Conservation (phyloP, 2,797 vertebrate species). For the Amniataba percoides region DNA sequence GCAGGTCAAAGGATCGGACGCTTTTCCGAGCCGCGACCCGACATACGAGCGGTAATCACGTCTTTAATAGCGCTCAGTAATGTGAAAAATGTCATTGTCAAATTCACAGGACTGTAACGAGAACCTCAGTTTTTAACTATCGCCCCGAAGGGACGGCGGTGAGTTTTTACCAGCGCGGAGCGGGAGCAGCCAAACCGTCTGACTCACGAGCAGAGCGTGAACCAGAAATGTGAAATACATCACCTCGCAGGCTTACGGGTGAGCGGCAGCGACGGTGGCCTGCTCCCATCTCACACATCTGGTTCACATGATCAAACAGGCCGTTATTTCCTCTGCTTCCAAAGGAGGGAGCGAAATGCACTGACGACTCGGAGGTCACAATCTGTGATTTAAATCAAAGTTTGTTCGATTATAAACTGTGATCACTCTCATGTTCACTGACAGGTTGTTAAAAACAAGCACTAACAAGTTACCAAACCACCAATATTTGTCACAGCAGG, state of each 20-base stretch:
- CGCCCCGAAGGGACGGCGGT: conserved; percentile 50
- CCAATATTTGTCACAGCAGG: not conserved
- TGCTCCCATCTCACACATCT: conserved; percentile 77
- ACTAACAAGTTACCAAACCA: not conserved
- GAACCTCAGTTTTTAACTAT: conserved; percentile 45
- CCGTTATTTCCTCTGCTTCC: conserved; percentile 66
- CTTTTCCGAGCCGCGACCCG: conserved; percentile 56
- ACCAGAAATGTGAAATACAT: conserved; percentile 62
- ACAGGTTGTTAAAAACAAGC: not conserved
- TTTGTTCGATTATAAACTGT: not conserved
- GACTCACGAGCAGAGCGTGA: conserved; percentile 56
- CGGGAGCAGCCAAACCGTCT: conserved; percentile 38
- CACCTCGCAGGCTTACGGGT: conserved; percentile 51
- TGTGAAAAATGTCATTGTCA: conserved; percentile 74
- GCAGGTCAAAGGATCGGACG: conserved; percentile 70
- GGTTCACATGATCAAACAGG: conserved; percentile 72
- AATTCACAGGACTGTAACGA: conserved; percentile 67
- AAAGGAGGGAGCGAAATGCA: conserved; percentile 57
- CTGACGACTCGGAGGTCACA: conserved; percentile 33
- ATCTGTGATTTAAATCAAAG: conserved; percentile 11
- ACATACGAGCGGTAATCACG: conserved; percentile 50
- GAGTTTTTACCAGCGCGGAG: conserved; percentile 59
- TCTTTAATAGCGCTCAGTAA: conserved; percentile 64
- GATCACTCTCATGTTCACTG: not conserved
- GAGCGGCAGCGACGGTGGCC: conserved; percentile 56